Conservation (phyloP, 2,113 vertebrate genomes). For the Opisthocomus hoazin region DNA sequence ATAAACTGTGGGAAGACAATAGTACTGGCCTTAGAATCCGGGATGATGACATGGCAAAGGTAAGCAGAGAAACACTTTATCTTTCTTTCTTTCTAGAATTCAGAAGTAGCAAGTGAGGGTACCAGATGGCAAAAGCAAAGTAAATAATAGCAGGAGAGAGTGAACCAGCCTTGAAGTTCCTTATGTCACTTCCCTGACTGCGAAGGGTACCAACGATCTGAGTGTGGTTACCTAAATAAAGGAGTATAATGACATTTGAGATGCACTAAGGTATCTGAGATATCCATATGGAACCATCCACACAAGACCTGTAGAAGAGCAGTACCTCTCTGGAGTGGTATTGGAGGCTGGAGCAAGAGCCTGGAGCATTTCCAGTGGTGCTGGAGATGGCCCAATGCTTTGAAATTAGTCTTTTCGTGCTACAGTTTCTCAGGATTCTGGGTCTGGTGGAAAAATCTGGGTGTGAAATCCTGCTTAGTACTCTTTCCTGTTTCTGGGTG, state of each 20-base stretch:
- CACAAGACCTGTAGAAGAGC: neutral
- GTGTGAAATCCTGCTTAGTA: neutral
- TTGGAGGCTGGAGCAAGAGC: neutral
- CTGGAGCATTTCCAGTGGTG: neutral
- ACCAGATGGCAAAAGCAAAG: neutral
- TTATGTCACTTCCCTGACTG: neutral
- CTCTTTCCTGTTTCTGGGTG: neutral
- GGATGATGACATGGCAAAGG: neutral
- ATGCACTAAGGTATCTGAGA: neutral
- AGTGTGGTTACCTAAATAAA: neutral
- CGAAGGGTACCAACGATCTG: neutral
- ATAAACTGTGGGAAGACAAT: neutral
- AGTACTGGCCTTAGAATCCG: neutral
- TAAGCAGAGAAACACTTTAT: neutral
- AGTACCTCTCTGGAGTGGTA: neutral
- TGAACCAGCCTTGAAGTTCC: neutral
- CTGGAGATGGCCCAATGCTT: neutral
- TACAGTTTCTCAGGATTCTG: neutral
- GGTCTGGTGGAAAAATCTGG: neutral
- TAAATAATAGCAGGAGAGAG: neutral
- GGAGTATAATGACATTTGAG: neutral
- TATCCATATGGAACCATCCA: neutral
- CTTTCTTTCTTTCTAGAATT: neutral
- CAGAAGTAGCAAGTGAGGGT: neutral
- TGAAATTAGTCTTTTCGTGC: neutral